Evolutionary conservation across 2,113 vertebrate genomes (phyloP), one percentile per base, ranked within the genome.

Genomic region (Indicator maculatus): DNA sequence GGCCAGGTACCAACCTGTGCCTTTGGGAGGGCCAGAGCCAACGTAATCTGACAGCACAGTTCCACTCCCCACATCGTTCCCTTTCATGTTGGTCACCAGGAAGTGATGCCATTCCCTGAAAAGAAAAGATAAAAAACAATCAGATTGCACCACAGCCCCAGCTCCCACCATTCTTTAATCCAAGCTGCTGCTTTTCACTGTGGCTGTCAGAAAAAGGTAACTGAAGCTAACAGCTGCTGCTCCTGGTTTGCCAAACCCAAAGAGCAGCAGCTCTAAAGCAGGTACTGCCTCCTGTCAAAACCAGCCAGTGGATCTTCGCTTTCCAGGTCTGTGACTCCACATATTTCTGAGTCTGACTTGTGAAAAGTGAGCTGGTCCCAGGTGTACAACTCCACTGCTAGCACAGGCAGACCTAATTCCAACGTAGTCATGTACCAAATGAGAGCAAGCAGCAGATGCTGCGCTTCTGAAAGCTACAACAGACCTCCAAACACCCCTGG

Each of bases 51-150:
- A 99, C 94, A 99, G 97, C 80, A 99, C 98, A 0, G 95, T 96
- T 27, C 99, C 99, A 1, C 98, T 99, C 63, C 96, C 93, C 59
- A 99, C 95, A 1, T 99, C 94, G 3, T 98, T 99, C n/a, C 99
- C 99, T 71, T 98, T 99, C 98, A 99, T 99, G 97, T 99, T 99
- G 94, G 98, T 98, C 88, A 99, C 98, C 91, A 99, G 95, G 73
- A 99, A 99, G 92, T 99, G 99, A 79, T 99, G 99, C 99, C 99
- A 99, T 65, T 99, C 99, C 95, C 99, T 99, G 64, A 4, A 50
- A 41, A 12, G 6, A 89, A 7, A 73, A 14, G 12, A 52, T 27
- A 83, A 17, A 74, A 33, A 13, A 0, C 14, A 16, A 3, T 33
- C 24, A 38, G 18, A 23, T 4, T 13, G 12, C 53, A 12, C 11